phyloP scores from a whole-genome alignment of 2,797 vertebrate genomes.

The Sarcophilus harrisii region DNA sequence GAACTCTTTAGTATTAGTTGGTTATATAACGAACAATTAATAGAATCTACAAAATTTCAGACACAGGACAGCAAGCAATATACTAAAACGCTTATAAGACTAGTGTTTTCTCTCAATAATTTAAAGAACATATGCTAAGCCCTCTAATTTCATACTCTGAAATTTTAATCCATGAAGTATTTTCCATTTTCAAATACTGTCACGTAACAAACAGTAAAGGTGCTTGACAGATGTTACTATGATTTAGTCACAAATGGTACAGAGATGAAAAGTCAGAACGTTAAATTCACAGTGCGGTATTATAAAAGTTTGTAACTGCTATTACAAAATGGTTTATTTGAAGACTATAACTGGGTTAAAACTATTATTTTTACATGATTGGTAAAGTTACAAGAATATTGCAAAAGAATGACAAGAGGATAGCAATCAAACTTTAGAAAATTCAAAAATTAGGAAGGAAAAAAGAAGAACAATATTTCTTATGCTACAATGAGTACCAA shows the following conservation, averaged over 20 bases:
- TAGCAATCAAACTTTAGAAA: neutral
- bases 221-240: neutral
- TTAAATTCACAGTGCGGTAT: neutral
- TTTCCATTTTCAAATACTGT: neutral
- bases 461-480: neutral
- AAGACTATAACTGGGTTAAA: neutral
- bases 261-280: neutral
- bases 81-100: neutral
- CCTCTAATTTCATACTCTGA: neutral
- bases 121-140: neutral
- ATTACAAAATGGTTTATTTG: neutral
- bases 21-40: neutral
- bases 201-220: neutral
- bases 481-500: fast-evolving
- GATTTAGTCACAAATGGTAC: neutral
- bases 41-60: neutral
- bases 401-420: neutral
- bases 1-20: fast-evolving
- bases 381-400: neutral
- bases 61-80: neutral
- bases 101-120: neutral
- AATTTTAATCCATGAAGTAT: constrained; percentile 23
- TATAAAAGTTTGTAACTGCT: neutral
- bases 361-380: fast-evolving
- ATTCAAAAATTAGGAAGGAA: neutral